Evolutionary conservation across 1,140 invertebrate species (phyloP).

Genomic region (Brachionus calyciflorus): DNA sequence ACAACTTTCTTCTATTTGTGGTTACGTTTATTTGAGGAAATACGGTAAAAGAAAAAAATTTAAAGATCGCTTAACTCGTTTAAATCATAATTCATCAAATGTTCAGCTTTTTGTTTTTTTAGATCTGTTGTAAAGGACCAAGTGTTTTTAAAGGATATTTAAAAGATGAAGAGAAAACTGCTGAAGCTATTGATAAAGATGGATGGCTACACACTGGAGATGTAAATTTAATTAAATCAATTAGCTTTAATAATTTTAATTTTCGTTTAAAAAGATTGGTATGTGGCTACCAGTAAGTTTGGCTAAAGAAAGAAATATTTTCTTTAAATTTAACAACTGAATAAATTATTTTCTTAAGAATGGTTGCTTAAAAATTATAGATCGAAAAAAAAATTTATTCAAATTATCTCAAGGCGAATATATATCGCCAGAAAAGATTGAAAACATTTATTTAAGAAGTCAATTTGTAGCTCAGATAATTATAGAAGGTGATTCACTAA

Average conservation of each 20-base stretch:
- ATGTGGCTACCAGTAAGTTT: too few relatives aligned
- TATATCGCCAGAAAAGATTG: slow-evolving; percentile 97
- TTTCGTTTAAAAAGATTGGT: too few relatives aligned
- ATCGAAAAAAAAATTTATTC: slow-evolving; percentile 93
- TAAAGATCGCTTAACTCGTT: too few relatives aligned
- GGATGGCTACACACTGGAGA: slow-evolving; percentile 63
- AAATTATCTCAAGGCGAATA: slow-evolving; percentile 96
- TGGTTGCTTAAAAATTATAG: slow-evolving; percentile 77
- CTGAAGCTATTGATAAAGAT: slow-evolving; percentile 60
- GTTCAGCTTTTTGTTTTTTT: too few relatives aligned
- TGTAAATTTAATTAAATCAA: slow-evolving; percentile 54
- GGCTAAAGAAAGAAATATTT: too few relatives aligned
- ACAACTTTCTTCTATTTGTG: too few relatives aligned
- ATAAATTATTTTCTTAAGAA: not conserved
- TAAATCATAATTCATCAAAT: too few relatives aligned
- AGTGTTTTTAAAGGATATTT: slow-evolving; percentile 76
- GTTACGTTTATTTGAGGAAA: too few relatives aligned
- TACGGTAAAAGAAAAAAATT: too few relatives aligned
- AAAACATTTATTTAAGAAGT: slow-evolving; percentile 88
- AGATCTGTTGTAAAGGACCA: slow-evolving; percentile 79
- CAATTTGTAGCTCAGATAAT: slow-evolving; percentile 91
- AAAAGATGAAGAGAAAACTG: slow-evolving; percentile 60
- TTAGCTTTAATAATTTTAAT: too few relatives aligned
- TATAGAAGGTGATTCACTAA: slow-evolving; percentile 89
- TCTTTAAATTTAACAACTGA: too few relatives aligned